These are phyloP conservation scores for Aptenodytes patagonicus DNA, from an alignment of 2,113 vertebrate genomes.

Conservation along the genomic window DNA sequence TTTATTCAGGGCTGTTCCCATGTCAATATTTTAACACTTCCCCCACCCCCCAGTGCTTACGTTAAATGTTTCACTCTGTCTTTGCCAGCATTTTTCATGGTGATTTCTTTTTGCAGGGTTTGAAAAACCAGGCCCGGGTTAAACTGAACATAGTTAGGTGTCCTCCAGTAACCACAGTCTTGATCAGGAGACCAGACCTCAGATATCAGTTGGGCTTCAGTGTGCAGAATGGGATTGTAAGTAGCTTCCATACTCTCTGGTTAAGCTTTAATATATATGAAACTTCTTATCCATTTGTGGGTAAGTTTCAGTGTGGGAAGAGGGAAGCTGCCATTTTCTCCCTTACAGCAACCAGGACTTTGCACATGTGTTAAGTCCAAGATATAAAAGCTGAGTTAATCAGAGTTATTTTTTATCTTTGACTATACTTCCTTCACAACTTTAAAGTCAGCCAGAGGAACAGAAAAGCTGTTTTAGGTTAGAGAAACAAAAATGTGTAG, in stretches of 20 bases:
- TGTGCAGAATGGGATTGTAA: slow-evolving; percentile 96
- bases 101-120: slow-evolving; percentile 76
- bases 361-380: not conserved
- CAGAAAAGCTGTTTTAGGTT: not conserved
- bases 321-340: not conserved
- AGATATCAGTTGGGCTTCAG: slow-evolving; percentile 97
- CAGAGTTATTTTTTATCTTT: not conserved
- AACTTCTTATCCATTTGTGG: not conserved
- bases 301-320: not conserved
- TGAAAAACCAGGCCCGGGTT: slow-evolving; percentile 91
- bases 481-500: not conserved
- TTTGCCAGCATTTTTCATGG: not conserved
- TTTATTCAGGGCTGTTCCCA: not conserved
- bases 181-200: slow-evolving; percentile 93
- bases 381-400: not conserved
- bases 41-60: rapidly evolving
- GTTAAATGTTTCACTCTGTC: not conserved
- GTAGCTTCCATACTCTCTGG: slow-evolving; percentile 40
- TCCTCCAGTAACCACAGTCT: slow-evolving; percentile 94
- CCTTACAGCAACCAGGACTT: not conserved
- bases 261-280: not conserved
- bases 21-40: not conserved
- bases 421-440: not conserved
- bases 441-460: not conserved
- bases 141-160: slow-evolving; percentile 96